These are phyloP conservation scores for Sebastes goodei DNA, from an alignment of 2,797 vertebrate genomes.

Conservation along the genomic window DNA sequence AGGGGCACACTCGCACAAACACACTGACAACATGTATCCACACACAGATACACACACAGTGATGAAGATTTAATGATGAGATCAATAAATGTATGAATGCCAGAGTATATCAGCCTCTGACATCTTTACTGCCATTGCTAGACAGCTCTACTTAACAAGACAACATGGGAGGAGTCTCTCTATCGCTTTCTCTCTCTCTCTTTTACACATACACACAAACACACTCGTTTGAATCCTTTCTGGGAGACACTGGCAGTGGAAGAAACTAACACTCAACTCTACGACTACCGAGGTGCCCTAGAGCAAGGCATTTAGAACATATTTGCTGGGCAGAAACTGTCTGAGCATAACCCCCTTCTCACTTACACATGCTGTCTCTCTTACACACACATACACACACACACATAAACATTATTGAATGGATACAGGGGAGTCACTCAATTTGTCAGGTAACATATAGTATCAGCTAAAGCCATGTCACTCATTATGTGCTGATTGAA, in stretches of 20 bases:
- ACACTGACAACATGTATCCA: conserved; percentile 19
- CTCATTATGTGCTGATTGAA: not conserved
- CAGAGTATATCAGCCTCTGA: conserved; percentile 78
- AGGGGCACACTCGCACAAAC: conserved; percentile 31
- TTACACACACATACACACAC: not conserved
- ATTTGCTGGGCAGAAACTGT: not conserved
- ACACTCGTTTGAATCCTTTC: not conserved
- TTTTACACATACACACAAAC: not conserved
- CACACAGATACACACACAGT: conserved; percentile 49
- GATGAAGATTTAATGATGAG: conserved; percentile 86
- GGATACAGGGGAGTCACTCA: not conserved
- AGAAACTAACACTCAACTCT: not conserved
- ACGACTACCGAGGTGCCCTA: not conserved
- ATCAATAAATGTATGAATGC: conserved; percentile 86
- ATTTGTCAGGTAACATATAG: not conserved
- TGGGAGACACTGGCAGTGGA: not conserved
- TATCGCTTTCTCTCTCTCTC: not conserved
- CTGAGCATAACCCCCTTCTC: not conserved
- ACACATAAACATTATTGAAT: not conserved
- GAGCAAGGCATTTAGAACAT: conserved; percentile 17
- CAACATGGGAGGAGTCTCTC: conserved; percentile 43
- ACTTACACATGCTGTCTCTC: not conserved
- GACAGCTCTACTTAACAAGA: conserved; percentile 72
- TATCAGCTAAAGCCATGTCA: not conserved
- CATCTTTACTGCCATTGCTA: conserved; percentile 76